Evolutionary conservation across 2,888 invertebrate species (phyloP), one percentile per base, ranked within the genome.

Genomic region (Cepaea hortensis): DNA sequence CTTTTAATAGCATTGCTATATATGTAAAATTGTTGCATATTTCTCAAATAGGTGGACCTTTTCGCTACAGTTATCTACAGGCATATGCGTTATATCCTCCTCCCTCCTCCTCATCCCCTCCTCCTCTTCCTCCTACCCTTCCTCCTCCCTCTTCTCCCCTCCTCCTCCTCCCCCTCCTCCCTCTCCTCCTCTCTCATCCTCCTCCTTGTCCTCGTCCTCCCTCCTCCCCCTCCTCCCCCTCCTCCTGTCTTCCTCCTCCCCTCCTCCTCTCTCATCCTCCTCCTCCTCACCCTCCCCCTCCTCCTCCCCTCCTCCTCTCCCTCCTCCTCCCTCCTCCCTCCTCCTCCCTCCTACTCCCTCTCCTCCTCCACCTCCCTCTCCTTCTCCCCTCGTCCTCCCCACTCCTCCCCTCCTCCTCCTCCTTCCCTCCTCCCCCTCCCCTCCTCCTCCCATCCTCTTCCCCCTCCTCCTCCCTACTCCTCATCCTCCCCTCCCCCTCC

Each of bases 191-290:
- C 35, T n/a, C n/a, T n/a, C n/a, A n/a, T n/a, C n/a, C n/a, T n/a
- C n/a, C n/a, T 1, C 35, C 35, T 35, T 1, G 35, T 35, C 35
- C n/a, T n/a, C 68, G 6, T 65, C 65, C 68, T 70, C 46, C 46
- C 72, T 50, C n/a, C 82, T n/a, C 50, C 48, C 72, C 82, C 72
- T 6, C n/a, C 50, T 4, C 72, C 82, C 72, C n/a, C n/a, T 50
- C 72, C n/a, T 1, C 72, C 5, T 48, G 46, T 72, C 48, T 46
- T n/a, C 35, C 35, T 35, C 35, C 1, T 35, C 35, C 35, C 35
- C 35, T 35, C 35, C 35, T 35, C 35, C 81, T 68, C 35, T 68
- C 81, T 81, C 65, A 13, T 35, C 35, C 20, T 35, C 23, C n/a
- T 23, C 1, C 73, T 73, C 20, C 23, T n/a, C 20, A 15, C 20